Base-by-base conservation (phyloP, 2,113 vertebrate genomes). In the Sturnus vulgaris region DNA sequence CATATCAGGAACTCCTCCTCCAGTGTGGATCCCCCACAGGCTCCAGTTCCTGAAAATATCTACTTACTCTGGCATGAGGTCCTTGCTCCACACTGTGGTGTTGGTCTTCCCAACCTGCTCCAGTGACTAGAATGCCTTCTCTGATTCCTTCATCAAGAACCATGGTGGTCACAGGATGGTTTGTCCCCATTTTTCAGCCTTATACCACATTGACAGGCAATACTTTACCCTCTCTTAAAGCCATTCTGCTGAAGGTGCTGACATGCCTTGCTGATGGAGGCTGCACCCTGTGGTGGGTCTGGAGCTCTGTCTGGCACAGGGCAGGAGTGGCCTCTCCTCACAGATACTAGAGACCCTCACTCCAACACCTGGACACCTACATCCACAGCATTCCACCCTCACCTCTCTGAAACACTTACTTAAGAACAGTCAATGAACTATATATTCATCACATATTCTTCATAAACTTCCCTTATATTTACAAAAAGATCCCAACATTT, bases 11-110 rank as follows among this genome's bases (percentile, higher is more conserved):
- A 35, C 18, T n/a, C 5, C 49, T 39, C 4, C 49, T 81, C 12
- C 35, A 73, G 5, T 18, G 7, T 25, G 22, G 49, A 55, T 33
- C 2, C 8, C 6, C 15, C 9, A 35, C 0, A 4, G 25, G 10
- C 8, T 37, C 60, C 53, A 75, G 30, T 5, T 75, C 9, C n/a
- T 39, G 18, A 57, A 93, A 75, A 24, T 35, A 78, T 9, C 27
- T 42, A 21, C 27, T 18, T 40, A 9, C n/a, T 25, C 14, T 53
- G 17, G 13, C 18, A 33, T 30, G n/a, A 52, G 9, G 15, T 30
- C 11, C 22, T n/a, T 73, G 7, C 27, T 84, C 14, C 25, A 35
- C 9, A 35, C 9, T 7, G 10, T 46, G 10, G 12, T 42, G 40
- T 82, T 50, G 9, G 12, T 42, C 35, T 82, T 64, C 70, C 6